phyloP scores from a whole-genome alignment of 2,113 vertebrate species.

The Misgurnus mizolepis region DNA sequence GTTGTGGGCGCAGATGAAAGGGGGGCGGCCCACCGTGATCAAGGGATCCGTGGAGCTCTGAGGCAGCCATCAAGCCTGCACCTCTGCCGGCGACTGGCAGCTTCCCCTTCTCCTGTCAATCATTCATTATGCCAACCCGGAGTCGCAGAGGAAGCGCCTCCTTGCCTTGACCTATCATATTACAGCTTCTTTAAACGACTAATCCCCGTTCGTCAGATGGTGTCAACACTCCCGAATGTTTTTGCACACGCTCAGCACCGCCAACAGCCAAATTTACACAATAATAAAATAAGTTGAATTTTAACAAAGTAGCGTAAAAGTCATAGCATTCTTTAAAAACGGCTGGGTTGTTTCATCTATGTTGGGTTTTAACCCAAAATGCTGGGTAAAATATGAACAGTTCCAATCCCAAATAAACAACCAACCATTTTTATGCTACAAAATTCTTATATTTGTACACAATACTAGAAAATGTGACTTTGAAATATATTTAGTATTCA shows the following conservation, averaged over 20 bases:
- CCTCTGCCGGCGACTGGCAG: slow-evolving; percentile 86
- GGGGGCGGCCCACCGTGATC: slow-evolving; percentile 89
- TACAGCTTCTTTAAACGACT: slow-evolving; percentile 96
- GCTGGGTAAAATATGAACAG: no score
- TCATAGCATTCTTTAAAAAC: background rate
- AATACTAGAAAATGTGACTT: no score
- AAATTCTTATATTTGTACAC: no score
- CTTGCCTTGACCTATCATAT: slow-evolving; percentile 95
- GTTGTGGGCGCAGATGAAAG: slow-evolving; percentile 88
- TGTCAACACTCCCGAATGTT: slow-evolving; percentile 86
- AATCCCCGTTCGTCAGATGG: slow-evolving; percentile 95
- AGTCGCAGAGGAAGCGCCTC: slow-evolving; percentile 86
- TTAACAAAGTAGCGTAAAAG: slow-evolving; percentile 73
- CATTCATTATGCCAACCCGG: slow-evolving; percentile 92
- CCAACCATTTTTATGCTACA: no score
- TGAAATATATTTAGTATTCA: no score
- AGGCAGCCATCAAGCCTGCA: slow-evolving; percentile 88
- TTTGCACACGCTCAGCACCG: slow-evolving; percentile 73
- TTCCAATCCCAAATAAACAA: no score
- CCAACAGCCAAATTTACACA: slow-evolving; percentile 83
- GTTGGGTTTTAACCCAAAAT: no score
- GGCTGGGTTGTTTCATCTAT: no score
- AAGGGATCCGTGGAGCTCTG: slow-evolving; percentile 86
- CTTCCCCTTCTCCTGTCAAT: slow-evolving; percentile 88
- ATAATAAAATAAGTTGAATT: slow-evolving; percentile 85